Conservation (phyloP, 2,797 vertebrate genomes). For the Tangara arthus region DNA sequence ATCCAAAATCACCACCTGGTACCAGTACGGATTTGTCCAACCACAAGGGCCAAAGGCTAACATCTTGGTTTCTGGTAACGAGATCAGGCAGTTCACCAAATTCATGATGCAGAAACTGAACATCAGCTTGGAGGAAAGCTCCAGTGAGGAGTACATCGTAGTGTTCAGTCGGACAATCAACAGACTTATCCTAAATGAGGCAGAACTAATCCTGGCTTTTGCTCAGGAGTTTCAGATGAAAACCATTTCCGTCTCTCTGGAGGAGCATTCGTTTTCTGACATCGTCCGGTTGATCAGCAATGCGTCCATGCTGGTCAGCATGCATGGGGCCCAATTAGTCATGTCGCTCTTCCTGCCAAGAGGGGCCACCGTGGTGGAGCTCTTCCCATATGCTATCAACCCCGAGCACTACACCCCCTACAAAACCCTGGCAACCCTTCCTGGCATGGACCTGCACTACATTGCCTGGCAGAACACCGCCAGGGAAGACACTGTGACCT, state of each 20-base stretch:
- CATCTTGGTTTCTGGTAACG: constrained; percentile 91
- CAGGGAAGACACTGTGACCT: constrained; percentile 85
- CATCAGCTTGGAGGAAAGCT: constrained; percentile 71
- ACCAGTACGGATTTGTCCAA: constrained; percentile 97
- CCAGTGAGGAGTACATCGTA: constrained; percentile 86
- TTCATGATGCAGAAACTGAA: constrained; percentile 87
- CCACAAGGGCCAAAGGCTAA: constrained; percentile 98
- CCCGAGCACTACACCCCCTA: constrained; percentile 97
- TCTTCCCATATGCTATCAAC: constrained; percentile 93
- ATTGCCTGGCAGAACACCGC: constrained; percentile 88
- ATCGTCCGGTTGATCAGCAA: constrained; percentile 85
- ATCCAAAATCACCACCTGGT: constrained; percentile 98
- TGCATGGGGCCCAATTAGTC: constrained; percentile 96
- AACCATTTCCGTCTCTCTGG: constrained; percentile 90
- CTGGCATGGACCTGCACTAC: constrained; percentile 97
- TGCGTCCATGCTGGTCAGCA: constrained; percentile 91
- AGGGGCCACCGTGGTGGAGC: constrained; percentile 90
- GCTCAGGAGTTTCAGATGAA: constrained; percentile 97
- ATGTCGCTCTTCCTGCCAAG: constrained; percentile 91
- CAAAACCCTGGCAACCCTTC: constrained; percentile 89
- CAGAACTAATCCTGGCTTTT: constrained; percentile 89
- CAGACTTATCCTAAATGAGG: constrained; percentile 93
- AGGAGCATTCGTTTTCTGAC: constrained; percentile 88
- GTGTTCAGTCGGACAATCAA: constrained; percentile 92
- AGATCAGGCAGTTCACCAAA: constrained; percentile 90